Evolutionary conservation across 2,797 vertebrate species (phyloP).

Genomic region (Tinamus major): DNA sequence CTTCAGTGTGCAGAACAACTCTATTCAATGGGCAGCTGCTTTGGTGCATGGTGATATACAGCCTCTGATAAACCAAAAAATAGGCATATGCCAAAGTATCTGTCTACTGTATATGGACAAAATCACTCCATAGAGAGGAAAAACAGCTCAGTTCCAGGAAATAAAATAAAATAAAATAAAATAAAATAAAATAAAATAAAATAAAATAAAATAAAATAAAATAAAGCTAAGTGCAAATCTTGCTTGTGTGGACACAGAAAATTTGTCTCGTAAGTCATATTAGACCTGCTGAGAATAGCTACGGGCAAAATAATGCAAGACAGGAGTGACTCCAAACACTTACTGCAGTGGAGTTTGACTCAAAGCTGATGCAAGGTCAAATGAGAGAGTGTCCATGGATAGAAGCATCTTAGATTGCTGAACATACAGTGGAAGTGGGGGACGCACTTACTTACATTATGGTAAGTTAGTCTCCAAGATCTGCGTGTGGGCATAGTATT

Average conservation of each 20-base stretch:
- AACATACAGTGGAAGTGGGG: not conserved
- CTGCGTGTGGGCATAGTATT: not conserved
- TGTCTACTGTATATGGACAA: not conserved
- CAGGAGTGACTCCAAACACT: conserved; percentile 23
- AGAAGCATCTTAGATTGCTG: not conserved
- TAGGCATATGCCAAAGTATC: not conserved
- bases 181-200: too few species aligned
- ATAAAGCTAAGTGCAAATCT: conserved; percentile 26
- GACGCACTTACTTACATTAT: not conserved
- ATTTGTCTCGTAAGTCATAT: conserved; percentile 36
- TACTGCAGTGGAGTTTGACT: not conserved
- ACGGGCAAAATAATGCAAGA: conserved; percentile 29
- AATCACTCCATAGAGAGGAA: not conserved
- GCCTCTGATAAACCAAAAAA: not conserved
- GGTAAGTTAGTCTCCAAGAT: not conserved
- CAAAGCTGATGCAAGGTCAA: not conserved
- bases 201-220: not conserved
- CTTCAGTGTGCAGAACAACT: not conserved
- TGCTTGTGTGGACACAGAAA: conserved; percentile 15
- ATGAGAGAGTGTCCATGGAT: not conserved
- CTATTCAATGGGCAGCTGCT: not conserved
- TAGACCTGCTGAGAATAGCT: conserved; percentile 43
- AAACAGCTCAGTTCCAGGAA: not conserved
- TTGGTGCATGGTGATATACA: not conserved
- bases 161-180: not conserved